Evolutionary conservation across 2,113 vertebrate species (phyloP).

Genomic region (Catharus bicknelli): DNA sequence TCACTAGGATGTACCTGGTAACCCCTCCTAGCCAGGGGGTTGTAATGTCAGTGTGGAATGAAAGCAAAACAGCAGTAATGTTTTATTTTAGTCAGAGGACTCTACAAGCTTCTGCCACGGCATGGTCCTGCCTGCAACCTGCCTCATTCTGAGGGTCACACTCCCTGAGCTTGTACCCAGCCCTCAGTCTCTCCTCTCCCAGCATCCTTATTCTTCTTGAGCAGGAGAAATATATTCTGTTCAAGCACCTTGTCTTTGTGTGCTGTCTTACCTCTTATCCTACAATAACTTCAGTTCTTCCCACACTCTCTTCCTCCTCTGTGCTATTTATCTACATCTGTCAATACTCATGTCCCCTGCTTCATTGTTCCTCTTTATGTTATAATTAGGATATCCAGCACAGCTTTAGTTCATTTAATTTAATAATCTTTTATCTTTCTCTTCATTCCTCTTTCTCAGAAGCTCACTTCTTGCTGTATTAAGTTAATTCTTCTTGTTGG

Average conservation of each 20-base stretch:
- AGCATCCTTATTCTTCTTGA: not conserved
- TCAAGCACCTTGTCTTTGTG: not conserved
- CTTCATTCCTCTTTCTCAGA: constrained; percentile 1
- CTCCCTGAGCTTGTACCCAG: not conserved
- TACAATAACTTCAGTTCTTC: not conserved
- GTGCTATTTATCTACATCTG: not conserved
- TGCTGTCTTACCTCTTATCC: not conserved
- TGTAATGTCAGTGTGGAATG: not conserved
- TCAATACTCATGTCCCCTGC: not conserved
- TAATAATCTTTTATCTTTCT: constrained; percentile 10
- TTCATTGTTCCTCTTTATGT: not conserved
- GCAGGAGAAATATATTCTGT: not conserved
- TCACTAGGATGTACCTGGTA: not conserved
- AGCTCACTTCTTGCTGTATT: not conserved
- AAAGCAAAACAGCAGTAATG: not conserved
- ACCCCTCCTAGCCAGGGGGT: not conserved
- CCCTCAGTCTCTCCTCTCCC: not conserved
- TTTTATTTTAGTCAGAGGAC: not conserved
- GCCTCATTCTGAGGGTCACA: not conserved
- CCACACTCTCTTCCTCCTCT: not conserved
- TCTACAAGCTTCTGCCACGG: not conserved
- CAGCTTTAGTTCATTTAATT: constrained; percentile 32
- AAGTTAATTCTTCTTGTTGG: constrained; percentile 20
- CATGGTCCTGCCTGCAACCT: not conserved
- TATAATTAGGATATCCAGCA: not conserved